Conservation (phyloP, 1,140 invertebrate genomes). For the Cyphomyrmex costatus region DNA sequence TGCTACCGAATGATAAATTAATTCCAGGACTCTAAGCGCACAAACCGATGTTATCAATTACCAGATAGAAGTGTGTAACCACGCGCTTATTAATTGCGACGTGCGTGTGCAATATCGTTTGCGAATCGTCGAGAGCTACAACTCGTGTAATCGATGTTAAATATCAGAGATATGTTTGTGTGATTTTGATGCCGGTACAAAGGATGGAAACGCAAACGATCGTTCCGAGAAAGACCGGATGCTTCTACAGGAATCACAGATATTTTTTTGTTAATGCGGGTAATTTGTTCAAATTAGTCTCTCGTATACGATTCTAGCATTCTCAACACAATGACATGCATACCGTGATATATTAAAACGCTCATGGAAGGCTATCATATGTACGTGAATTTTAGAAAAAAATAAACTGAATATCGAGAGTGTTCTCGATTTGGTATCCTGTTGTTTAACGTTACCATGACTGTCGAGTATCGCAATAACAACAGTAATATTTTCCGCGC, state of each 20-base stretch:
- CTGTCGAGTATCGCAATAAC: slow-evolving; percentile 46
- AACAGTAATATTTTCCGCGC: slow-evolving; percentile 19
- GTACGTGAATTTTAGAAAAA: background rate
- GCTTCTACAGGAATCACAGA: background rate
- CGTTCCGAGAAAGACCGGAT: background rate
- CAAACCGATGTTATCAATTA: slow-evolving; percentile 31
- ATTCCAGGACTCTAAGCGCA: slow-evolving; percentile 28
- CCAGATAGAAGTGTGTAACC: slow-evolving; percentile 18
- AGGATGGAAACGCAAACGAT: background rate
- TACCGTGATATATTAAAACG: background rate
- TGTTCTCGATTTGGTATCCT: slow-evolving; percentile 14
- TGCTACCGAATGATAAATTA: slow-evolving; percentile 38
- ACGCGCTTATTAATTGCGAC: slow-evolving; percentile 20
- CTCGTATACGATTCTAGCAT: background rate
- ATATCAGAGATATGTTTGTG: slow-evolving; percentile 6
- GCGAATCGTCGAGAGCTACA: slow-evolving; percentile 30
- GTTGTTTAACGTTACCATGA: slow-evolving; percentile 39
- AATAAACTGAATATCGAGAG: slow-evolving; percentile 16
- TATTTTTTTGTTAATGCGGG: background rate
- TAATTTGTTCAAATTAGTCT: background rate
- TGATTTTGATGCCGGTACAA: background rate
- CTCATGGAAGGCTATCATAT: background rate
- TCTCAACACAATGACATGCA: slow-evolving; percentile 11
- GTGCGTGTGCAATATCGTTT: slow-evolving; percentile 12
- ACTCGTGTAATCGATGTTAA: background rate